phyloP scores from a whole-genome alignment of 1,140 invertebrate genomes.

The Cotesia chilonis region DNA sequence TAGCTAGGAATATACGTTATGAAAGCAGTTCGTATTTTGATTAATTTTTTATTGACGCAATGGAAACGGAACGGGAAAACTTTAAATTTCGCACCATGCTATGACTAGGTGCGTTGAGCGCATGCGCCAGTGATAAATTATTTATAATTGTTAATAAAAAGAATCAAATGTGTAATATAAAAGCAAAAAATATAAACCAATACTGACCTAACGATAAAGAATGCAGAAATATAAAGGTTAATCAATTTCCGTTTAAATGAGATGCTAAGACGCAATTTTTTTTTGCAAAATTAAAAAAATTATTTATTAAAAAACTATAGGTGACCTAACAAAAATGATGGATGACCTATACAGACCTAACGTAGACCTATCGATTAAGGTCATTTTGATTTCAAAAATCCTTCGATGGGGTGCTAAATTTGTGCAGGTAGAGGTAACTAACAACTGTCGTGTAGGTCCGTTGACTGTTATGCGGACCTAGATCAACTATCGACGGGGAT shows the following conservation, averaged over 20 bases:
- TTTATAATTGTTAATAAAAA: slow-evolving; percentile 10
- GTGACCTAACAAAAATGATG: background rate
- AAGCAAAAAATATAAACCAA: background rate
- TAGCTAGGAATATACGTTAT: too few species aligned
- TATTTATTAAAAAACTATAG: background rate
- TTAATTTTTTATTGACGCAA: too few species aligned
- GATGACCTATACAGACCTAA: slow-evolving; percentile 1
- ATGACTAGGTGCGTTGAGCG: background rate
- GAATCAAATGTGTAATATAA: background rate
- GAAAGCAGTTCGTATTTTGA: too few species aligned
- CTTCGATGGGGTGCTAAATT: background rate
- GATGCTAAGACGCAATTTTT: background rate
- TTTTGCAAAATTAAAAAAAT: background rate
- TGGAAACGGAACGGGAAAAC: too few species aligned
- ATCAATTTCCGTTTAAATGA: background rate
- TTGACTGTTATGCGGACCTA: too few species aligned
- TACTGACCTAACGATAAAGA: background rate
- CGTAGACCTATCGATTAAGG: background rate
- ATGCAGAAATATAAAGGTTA: background rate
- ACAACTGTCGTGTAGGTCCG: too few species aligned
- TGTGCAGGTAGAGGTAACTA: background rate
- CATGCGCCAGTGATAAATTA: background rate
- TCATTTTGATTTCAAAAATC: background rate
- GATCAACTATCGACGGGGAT: too few species aligned
- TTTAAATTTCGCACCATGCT: background rate